A percentile compares a stretch with the other conserved stretches of the same genome.
Evolutionary conservation across 2,797 vertebrate species (phyloP).

Genomic region (Tenualosa ilisha): DNA sequence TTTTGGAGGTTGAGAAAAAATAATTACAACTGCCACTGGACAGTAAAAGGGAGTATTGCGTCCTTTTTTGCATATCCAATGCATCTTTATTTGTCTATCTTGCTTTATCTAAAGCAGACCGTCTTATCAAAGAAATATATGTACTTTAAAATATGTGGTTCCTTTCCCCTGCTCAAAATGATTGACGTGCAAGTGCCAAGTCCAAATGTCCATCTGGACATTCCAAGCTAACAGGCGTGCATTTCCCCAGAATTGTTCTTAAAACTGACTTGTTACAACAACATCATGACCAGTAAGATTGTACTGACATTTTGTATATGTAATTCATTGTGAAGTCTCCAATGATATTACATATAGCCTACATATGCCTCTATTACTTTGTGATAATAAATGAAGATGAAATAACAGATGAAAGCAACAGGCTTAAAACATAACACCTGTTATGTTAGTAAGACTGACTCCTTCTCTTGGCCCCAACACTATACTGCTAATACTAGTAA

Average conservation of each 20-base stretch:
- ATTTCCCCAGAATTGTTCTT: not conserved
- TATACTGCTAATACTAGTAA: too few relatives aligned
- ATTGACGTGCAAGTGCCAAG: not conserved
- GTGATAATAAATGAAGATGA: too few relatives aligned
- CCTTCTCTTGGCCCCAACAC: too few relatives aligned
- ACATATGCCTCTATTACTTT: too few relatives aligned
- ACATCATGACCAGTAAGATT: not conserved
- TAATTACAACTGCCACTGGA: slow-evolving; percentile 49
- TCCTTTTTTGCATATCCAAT: slow-evolving; percentile 49
- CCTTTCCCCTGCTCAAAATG: not conserved
- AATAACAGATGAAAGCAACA: too few relatives aligned
- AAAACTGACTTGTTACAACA: not conserved
- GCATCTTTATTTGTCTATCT: slow-evolving; percentile 40
- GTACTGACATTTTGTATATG: too few relatives aligned
- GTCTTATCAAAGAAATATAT: slow-evolving; percentile 20
- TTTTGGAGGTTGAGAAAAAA: slow-evolving; percentile 41
- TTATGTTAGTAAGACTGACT: too few relatives aligned
- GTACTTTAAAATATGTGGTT: slow-evolving; percentile 1
- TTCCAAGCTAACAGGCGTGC: not conserved
- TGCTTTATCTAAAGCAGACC: slow-evolving; percentile 28
- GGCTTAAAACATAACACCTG: too few relatives aligned
- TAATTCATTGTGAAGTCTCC: too few relatives aligned
- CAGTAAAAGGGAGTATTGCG: slow-evolving; percentile 52
- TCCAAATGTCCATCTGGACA: not conserved
- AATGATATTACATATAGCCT: too few relatives aligned